Percentiles rank a stretch among this genome's conserved stretches.
These are phyloP conservation scores for Pristionchus japonicus DNA, from an alignment of 2,888 invertebrate species.

Conservation along the genomic window DNA sequence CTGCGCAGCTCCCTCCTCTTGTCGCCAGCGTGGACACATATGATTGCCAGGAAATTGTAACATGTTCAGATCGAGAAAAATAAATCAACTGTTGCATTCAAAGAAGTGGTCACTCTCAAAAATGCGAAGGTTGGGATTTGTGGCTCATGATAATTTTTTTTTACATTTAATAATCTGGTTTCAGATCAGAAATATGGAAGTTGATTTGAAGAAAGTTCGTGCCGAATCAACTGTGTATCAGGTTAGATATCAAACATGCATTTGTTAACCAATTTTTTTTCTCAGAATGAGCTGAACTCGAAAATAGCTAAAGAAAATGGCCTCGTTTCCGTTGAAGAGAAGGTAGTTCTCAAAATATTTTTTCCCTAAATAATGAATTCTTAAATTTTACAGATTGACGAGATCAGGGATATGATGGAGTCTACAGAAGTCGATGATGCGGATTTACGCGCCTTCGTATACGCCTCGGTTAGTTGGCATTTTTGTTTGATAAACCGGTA, in stretches of 20 bases:
- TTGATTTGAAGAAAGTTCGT: neutral
- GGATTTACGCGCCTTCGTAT: neutral
- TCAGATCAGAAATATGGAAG: neutral
- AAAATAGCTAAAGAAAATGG: neutral
- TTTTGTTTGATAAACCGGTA: neutral
- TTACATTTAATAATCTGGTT: too few relatives aligned
- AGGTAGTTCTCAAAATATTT: neutral
- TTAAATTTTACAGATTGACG: neutral
- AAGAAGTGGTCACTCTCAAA: neutral
- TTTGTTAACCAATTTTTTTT: neutral
- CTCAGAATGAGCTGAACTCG: neutral
- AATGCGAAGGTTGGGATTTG: neutral
- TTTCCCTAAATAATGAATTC: neutral
- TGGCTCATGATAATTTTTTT: too few relatives aligned
- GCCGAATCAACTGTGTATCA: neutral
- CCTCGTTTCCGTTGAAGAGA: neutral
- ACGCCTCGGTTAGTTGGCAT: neutral
- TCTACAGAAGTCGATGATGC: neutral
- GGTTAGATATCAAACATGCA: neutral
- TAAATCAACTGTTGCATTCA: neutral
- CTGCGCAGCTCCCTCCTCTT: too few relatives aligned
- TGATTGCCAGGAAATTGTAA: neutral
- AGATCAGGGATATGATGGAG: neutral
- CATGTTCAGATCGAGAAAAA: neutral
- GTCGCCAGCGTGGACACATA: too few relatives aligned